These are phyloP conservation scores for Drosophila kepulauana DNA, from an alignment of 1,140 invertebrate species.

Conservation along the genomic window DNA sequence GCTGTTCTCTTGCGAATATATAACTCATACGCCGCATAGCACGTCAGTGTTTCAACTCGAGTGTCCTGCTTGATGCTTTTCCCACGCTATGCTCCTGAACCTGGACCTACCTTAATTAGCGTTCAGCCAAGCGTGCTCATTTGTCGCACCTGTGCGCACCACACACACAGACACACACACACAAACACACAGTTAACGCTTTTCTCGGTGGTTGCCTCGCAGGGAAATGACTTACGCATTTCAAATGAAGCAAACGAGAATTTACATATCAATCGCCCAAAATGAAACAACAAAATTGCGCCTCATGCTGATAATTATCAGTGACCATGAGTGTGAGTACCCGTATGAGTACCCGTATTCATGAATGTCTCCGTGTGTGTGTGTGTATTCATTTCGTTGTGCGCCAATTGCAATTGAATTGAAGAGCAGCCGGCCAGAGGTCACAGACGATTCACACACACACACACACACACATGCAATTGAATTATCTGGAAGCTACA, in stretches of 20 bases:
- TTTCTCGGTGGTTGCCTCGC: conserved; percentile 43
- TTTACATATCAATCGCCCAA: conserved; percentile 76
- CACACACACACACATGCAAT: conserved; percentile 47
- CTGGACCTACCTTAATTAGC: conserved; percentile 65
- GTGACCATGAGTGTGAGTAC: conserved; percentile 17
- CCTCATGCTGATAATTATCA: conserved; percentile 78
- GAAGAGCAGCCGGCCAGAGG: conserved; percentile 71
- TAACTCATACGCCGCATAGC: conserved; percentile 50
- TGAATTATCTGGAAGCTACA: conserved; percentile 36
- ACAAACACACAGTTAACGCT: conserved; percentile 22
- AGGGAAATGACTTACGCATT: conserved; percentile 68
- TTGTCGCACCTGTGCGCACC: conserved; percentile 61
- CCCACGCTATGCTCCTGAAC: conserved; percentile 40
- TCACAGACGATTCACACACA: conserved; percentile 73
- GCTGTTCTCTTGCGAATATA: conserved; percentile 8
- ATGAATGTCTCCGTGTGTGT: too few relatives aligned
- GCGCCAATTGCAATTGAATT: conserved; percentile 70
- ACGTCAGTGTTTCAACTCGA: background rate
- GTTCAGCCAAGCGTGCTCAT: conserved; percentile 60
- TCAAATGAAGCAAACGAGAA: conserved; percentile 61
- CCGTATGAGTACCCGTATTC: conserved; percentile 10
- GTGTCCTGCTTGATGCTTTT: conserved; percentile 5
- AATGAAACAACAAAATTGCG: conserved; percentile 49
- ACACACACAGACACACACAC: background rate
- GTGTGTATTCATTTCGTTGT: conserved; percentile 28